phyloP scores from a whole-genome alignment of 2,113 vertebrate species.

The Condylura cristata region DNA sequence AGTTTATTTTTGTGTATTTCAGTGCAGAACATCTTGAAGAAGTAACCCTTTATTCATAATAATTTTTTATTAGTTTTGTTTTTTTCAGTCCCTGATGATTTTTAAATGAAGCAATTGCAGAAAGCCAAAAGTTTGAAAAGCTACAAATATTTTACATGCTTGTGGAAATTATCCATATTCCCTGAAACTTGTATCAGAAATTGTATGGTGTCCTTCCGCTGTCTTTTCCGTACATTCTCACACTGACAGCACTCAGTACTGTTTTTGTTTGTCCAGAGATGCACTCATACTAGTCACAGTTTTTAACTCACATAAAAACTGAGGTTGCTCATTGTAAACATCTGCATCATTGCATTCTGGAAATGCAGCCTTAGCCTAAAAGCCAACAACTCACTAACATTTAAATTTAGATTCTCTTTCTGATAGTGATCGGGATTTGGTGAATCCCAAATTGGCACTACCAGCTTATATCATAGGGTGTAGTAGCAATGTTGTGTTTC shows the following conservation, averaged over 20 bases:
- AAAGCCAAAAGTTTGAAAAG: neutral
- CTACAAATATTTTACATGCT: neutral
- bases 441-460: neutral
- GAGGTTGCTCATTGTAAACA: neutral
- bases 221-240: neutral
- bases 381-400: neutral
- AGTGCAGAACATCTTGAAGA: neutral
- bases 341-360: no score
- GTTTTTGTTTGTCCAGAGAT: neutral
- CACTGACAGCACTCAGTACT: neutral
- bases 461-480: neutral
- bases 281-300: neutral
- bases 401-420: neutral
- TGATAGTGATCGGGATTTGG: neutral
- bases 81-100: neutral
- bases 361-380: neutral
- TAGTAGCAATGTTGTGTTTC: neutral
- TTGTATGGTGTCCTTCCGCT: neutral
- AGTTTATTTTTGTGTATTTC: neutral
- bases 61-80: neutral
- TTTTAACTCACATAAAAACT: neutral
- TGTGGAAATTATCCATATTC: neutral
- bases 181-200: neutral
- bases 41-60: neutral
- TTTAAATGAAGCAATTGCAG: neutral